These are phyloP conservation scores for Salmo trutta DNA, from an alignment of 2,797 vertebrate species.

Conservation along the genomic window DNA sequence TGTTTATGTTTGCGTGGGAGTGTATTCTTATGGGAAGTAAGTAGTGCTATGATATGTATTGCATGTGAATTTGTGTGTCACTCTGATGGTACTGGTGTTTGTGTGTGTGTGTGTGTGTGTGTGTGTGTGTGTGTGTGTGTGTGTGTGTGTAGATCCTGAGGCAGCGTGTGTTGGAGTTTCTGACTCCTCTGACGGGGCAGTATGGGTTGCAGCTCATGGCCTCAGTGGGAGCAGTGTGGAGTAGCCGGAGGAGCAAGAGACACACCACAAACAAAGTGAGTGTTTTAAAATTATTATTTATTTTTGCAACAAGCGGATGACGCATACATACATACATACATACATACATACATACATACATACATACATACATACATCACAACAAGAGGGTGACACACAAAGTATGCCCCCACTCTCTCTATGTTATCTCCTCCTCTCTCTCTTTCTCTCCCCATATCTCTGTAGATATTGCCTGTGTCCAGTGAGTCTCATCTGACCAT, in stretches of 20 bases:
- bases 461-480: conserved; percentile 83
- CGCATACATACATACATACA: too few relatives aligned
- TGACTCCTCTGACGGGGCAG: conserved; percentile 85
- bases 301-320: too few relatives aligned
- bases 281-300: background rate
- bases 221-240: conserved; percentile 91
- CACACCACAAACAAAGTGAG: conserved; percentile 85
- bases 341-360: too few relatives aligned
- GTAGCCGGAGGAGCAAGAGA: conserved; percentile 80
- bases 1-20: conserved; percentile 1
- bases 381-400: too few relatives aligned
- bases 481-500: conserved; percentile 83
- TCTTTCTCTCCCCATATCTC: background rate
- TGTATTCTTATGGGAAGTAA: background rate
- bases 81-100: too few relatives aligned
- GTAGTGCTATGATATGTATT: too few relatives aligned
- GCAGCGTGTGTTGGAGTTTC: conserved; percentile 88
- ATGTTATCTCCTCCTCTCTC: background rate
- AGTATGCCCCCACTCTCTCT: background rate
- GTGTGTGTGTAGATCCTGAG: conserved; percentile 66
- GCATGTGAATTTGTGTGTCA: too few relatives aligned
- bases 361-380: too few relatives aligned
- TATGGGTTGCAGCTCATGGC: conserved; percentile 90
- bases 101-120: conserved; percentile 16
- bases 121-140: background rate